These are phyloP conservation scores for Octodon degus DNA, from an alignment of 2,113 vertebrate genomes.

Conservation along the genomic window DNA sequence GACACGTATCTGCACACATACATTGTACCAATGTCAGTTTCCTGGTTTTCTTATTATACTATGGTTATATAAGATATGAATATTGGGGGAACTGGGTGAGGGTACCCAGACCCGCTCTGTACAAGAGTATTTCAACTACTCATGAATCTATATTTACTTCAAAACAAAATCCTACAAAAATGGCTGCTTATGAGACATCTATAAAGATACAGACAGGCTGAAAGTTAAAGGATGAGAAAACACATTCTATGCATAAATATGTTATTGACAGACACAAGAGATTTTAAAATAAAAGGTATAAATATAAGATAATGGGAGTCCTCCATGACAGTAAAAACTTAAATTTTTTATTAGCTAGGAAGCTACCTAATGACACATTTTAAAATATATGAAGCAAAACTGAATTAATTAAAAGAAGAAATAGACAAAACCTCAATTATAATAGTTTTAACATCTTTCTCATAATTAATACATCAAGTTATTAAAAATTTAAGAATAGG, in stretches of 20 bases:
- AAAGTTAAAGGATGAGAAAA: background rate
- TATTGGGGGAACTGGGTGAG: background rate
- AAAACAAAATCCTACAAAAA: background rate
- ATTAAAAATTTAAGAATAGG: background rate
- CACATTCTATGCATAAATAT: background rate
- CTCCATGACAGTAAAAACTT: background rate
- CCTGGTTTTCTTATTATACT: background rate
- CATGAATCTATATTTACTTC: background rate
- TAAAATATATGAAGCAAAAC: conserved; percentile 38
- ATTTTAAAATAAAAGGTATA: background rate
- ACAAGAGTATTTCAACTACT: background rate
- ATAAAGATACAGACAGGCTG: background rate
- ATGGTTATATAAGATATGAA: background rate
- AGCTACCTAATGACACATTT: background rate
- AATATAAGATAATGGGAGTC: background rate
- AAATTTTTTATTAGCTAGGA: background rate
- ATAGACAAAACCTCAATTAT: background rate
- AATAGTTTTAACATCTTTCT: background rate
- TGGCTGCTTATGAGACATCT: background rate
- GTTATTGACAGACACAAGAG: conserved; percentile 2
- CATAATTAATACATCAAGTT: background rate
- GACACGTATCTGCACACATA: background rate
- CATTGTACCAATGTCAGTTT: background rate
- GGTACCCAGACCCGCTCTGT: background rate
- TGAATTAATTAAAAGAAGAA: conserved; percentile 26